A percentile compares a stretch with the other conserved stretches of the same genome.
Evolutionary conservation across 2,113 vertebrate species (phyloP).

Genomic region (Chunga burmeisteri): DNA sequence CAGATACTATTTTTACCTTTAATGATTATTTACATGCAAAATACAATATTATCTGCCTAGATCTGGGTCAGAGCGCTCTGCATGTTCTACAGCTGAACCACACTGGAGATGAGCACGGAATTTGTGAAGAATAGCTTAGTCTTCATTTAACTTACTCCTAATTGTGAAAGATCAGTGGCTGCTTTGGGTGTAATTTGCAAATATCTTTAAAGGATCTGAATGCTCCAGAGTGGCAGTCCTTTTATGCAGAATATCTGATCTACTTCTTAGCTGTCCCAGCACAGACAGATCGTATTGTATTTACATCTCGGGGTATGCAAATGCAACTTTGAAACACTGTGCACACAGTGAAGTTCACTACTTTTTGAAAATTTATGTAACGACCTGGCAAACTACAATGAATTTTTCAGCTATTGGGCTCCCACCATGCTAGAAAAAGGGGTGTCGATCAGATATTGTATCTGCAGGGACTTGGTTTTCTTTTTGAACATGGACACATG

Average conservation of each 20-base stretch:
- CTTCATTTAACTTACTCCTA: not conserved
- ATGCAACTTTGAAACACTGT: not conserved
- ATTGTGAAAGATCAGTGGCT: not conserved
- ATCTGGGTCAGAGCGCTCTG: not conserved
- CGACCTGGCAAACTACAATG: not conserved
- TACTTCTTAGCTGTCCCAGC: not conserved
- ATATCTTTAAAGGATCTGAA: not conserved
- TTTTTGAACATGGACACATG: not conserved
- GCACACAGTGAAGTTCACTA: not conserved
- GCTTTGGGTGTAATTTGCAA: not conserved
- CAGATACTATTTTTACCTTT: not conserved
- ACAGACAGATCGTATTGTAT: too few species aligned
- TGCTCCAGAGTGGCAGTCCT: not conserved
- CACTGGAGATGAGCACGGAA: not conserved
- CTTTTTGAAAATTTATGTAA: not conserved
- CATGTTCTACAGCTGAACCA: not conserved
- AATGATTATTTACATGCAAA: not conserved
- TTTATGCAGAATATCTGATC: not conserved
- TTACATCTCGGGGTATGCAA: not conserved
- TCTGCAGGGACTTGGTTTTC: not conserved
- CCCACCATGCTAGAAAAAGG: not conserved
- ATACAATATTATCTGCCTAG: not conserved
- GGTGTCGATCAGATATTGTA: too few species aligned
- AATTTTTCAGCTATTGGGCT: not conserved
- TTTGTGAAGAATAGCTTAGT: not conserved